Base-by-base conservation (phyloP, 2,113 vertebrate genomes). In the Bubo bubo region DNA sequence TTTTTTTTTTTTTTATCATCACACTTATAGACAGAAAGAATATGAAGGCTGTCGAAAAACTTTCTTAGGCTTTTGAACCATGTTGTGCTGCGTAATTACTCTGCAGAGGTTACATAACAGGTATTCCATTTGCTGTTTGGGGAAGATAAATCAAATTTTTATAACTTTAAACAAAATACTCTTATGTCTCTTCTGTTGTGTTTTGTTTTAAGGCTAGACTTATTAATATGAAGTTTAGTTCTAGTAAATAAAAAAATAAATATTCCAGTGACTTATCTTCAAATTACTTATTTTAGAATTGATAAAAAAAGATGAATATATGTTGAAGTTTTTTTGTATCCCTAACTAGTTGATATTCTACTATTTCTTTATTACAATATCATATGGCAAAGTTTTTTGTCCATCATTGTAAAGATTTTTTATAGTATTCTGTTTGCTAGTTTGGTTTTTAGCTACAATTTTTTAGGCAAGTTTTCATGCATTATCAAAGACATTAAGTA, bases 321-420 rank as follows among this genome's bases (percentile, higher is more conserved):
- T 39, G 2, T 70, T 72, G 12, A 47, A 3, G 3, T 1, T 7
- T 41, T 53, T 66, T n/a, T 28, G 5, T 75, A 28, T 75, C 90
- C 6, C 3, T 39, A 32, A n/a, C 2, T 47, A 70, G 5, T 8
- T 39, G 6, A 27, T 66, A 20, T 43, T 87, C 10, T 56, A 20
- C 3, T 59, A 4, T 64, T 41, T 4, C 9, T 55, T 80, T 58
- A 49, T 21, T 79, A 41, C 7, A 59, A 4, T 27, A 67, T 22
- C 6, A 16, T 32, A 75, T 19, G 4, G 4, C 4, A n/a, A 73
- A 60, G 1, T 1, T 3, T 80, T 86, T 35, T 43, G 2, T 32
- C 30, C 15, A 10, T 52, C 30, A 60, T 4, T 49, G 8, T 9
- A 68, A 74, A 88, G 2, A n/a, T 23, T 80, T 68, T 1, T 28